Conservation (phyloP, 2,888 invertebrate species). For the Gari tellinella region DNA sequence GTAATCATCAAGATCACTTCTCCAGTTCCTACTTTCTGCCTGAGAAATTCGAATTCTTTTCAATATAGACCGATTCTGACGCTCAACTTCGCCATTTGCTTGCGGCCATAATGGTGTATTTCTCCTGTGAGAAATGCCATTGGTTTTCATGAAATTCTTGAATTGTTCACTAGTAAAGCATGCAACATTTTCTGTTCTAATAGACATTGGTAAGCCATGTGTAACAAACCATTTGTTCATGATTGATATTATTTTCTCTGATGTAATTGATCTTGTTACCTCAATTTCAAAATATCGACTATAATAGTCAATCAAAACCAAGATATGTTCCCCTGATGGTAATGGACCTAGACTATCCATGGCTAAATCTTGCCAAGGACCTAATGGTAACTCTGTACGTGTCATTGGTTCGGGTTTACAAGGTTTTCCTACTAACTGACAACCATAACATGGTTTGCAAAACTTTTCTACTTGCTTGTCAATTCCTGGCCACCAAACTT, state of each 20-base stretch:
- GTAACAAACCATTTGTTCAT: conserved; percentile 43
- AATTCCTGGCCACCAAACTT: too few relatives aligned
- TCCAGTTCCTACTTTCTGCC: conserved; percentile 35
- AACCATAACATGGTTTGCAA: too few relatives aligned
- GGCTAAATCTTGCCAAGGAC: too few relatives aligned
- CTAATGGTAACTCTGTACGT: too few relatives aligned
- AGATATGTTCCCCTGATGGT: conserved; percentile 38
- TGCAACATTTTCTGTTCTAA: conserved; percentile 56
- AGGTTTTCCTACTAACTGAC: too few relatives aligned
- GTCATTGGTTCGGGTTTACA: too few relatives aligned
- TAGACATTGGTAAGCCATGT: conserved; percentile 46
- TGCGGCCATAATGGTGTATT: conserved; percentile 50
- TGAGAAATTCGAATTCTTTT: conserved; percentile 58
- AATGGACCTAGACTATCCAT: too few relatives aligned
- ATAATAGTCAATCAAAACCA: conserved; percentile 60
- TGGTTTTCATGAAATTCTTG: conserved; percentile 34
- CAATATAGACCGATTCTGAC: conserved; percentile 57
- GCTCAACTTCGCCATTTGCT: conserved; percentile 59
- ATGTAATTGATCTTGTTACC: too few relatives aligned
- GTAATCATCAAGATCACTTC: conserved; percentile 39
- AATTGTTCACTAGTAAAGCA: conserved; percentile 44
- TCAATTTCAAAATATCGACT: too few relatives aligned
- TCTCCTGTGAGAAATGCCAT: conserved; percentile 26
- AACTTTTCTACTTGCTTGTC: too few relatives aligned
- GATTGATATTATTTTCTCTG: conserved; percentile 46